phyloP scores from a whole-genome alignment of 1,140 invertebrate genomes.

The Drosophila asahinai region DNA sequence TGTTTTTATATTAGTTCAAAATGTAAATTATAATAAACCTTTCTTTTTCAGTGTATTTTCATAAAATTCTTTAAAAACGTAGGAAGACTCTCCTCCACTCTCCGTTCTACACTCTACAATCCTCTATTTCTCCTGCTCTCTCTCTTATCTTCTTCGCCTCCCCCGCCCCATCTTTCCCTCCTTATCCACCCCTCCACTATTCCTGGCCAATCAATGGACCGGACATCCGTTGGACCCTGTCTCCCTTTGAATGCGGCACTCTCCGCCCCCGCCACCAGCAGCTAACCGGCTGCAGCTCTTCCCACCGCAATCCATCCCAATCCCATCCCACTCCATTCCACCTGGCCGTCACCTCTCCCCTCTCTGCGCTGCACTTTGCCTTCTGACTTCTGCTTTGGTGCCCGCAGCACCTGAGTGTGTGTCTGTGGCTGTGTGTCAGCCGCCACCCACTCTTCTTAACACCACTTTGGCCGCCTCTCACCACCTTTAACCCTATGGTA shows the following conservation, averaged over 20 bases:
- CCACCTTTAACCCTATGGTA: constrained; percentile 24
- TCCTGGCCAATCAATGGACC: constrained; percentile 39
- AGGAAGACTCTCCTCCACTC: neutral
- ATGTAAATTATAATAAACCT: no score
- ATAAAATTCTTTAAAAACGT: neutral
- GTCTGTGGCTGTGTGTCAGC: neutral
- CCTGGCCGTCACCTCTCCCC: neutral
- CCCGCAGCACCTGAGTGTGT: constrained; percentile 22
- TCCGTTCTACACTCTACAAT: neutral
- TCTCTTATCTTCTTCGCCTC: neutral
- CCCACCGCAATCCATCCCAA: constrained; percentile 1
- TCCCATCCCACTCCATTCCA: neutral
- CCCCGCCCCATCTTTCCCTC: neutral
- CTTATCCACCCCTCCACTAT: neutral
- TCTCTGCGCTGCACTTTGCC: constrained; percentile 23
- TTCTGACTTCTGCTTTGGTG: constrained; percentile 23
- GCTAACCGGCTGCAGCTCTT: constrained; percentile 1
- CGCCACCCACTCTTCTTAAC: constrained; percentile 2
- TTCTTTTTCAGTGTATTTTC: no score
- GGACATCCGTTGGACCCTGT: constrained; percentile 37
- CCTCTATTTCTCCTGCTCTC: neutral
- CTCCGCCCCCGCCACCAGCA: no score
- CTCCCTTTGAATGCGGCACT: neutral
- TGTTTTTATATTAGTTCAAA: no score
- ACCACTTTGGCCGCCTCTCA: neutral